A percentile compares a stretch with the other conserved stretches of the same genome.
Conservation (phyloP, 2,888 invertebrate genomes). For the Nematopogon swammerdamellus region DNA sequence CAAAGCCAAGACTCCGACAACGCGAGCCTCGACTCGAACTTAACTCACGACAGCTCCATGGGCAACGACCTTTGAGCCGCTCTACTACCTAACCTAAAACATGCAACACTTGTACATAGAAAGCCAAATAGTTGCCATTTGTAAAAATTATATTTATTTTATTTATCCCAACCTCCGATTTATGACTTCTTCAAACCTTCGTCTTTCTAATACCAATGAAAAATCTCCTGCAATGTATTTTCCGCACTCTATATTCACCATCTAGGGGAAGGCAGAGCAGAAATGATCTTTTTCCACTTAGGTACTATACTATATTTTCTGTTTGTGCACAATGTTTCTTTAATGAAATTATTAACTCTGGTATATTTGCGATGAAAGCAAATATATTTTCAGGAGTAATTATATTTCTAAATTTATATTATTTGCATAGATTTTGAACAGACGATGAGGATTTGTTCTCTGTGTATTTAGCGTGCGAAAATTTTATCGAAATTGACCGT, state of each 20-base stretch:
- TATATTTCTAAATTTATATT: neutral
- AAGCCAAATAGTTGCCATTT: conserved; percentile 57
- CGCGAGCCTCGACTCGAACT: conserved; percentile 77
- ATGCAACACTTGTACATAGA: conserved; percentile 20
- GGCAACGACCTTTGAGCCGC: conserved; percentile 44
- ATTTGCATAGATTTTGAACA: neutral
- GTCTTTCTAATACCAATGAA: no score
- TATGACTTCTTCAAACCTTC: no score
- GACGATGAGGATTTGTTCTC: neutral
- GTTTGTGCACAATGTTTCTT: conserved; percentile 9
- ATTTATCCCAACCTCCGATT: conserved; percentile 7
- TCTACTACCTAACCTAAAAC: neutral
- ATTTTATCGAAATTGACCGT: neutral
- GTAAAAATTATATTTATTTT: conserved; percentile 45
- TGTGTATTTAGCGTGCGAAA: neutral
- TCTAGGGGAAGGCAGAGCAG: neutral
- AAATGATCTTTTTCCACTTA: conserved; percentile 11
- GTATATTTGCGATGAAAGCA: conserved; percentile 39
- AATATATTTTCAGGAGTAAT: conserved; percentile 39
- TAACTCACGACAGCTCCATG: conserved; percentile 67
- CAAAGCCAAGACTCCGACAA: conserved; percentile 91
- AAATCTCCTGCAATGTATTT: neutral
- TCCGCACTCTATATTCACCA: neutral
- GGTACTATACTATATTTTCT: conserved; percentile 12
- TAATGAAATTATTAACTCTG: conserved; percentile 34